Base-by-base conservation (phyloP, 2,797 vertebrate species). In the Ceryle rudis region DNA sequence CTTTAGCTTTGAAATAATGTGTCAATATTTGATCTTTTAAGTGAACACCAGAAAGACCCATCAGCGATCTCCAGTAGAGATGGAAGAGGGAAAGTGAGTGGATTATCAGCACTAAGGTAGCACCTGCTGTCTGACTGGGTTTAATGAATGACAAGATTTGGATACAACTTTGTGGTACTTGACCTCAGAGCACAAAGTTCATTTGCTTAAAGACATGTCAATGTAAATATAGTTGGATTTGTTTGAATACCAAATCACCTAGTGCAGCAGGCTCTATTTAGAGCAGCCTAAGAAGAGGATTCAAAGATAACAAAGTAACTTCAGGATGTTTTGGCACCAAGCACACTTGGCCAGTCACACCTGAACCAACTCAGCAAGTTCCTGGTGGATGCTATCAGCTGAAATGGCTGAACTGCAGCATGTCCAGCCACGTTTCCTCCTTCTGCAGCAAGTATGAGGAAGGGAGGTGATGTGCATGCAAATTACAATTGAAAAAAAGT, bases 151-250 rank as follows among this genome's bases (percentile, higher is more conserved):
- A 44, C 25, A 69, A 86, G 83, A 39, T 81, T 79, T 84, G 70
- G 83, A 52, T 67, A 71, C 39, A 77, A 25, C 78, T 44, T 33
- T 54, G 33, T 9, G 49, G 64, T 77, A 69, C 84, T 64, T 97
- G 94, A 95, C 95, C 94, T 74, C 72, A 49, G 81, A 95, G 67
- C 86, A 70, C 61, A 60, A 58, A 90, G 93, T 87, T 87, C 91
- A 77, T 67, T 89, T 84, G 47, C 74, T 77, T 77, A 55, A 72
- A 89, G 67, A 85, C 55, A 41, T 8, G 10, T 80, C 92, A 89
- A 1, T 73, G 78, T 81, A 90, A 96, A 96, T 86, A 92, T 5
- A 73, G 74, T 61, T 39, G 55, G 51, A 70, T 82, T 90, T 92
- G 73, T 84, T 60, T 92, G 66, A 86, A 90, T 60, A 90, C 26